phyloP scores from a whole-genome alignment of 2,888 invertebrate species.

The Bellardia pandia region DNA sequence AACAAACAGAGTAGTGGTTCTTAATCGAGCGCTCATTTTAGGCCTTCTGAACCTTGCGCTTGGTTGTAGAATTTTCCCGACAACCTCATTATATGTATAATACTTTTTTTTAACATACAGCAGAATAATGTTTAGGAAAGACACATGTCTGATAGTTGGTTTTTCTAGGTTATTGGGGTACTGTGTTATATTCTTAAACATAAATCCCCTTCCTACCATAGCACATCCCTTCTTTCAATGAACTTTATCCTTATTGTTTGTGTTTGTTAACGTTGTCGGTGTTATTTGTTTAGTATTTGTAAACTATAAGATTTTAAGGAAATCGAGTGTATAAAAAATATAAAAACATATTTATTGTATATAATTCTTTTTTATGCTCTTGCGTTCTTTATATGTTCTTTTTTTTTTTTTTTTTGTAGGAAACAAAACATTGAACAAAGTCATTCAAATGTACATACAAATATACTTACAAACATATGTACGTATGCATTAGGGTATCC shows the following conservation, averaged over 20 bases:
- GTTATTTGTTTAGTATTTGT: conserved; percentile 29
- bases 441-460: no score
- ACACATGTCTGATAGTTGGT: conserved; percentile 1
- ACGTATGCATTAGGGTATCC: no score
- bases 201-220: neutral
- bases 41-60: no score
- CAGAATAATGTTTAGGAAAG: neutral
- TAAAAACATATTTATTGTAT: conserved; percentile 24
- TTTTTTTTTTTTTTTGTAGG: neutral
- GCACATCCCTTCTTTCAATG: neutral
- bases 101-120: neutral
- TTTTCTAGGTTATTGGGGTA: conserved; percentile 35
- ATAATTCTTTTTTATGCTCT: neutral
- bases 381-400: neutral
- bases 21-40: no score
- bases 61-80: no score
- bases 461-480: no score
- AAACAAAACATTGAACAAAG: no score
- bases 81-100: no score
- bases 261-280: conserved; percentile 1
- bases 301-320: conserved; percentile 44
- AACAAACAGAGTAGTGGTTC: no score
- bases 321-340: conserved; percentile 37
- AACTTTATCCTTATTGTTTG: neutral
- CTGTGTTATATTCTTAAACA: conserved; percentile 17